Evolutionary conservation across 1,140 invertebrate genomes (phyloP).

Genomic region (Apis mellifera): DNA sequence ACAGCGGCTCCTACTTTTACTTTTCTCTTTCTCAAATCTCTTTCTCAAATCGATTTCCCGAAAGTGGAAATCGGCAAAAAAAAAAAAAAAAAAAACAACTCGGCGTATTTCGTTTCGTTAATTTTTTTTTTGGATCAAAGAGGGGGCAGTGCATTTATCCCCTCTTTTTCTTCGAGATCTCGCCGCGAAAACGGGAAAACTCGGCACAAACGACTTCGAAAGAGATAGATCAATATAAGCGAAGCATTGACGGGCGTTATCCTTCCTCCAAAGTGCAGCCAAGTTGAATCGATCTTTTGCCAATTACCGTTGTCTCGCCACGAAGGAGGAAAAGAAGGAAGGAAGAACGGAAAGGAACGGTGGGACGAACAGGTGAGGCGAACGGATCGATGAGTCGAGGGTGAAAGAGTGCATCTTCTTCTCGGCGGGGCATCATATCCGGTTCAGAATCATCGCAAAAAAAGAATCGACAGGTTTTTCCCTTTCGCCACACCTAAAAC

Average conservation of each 20-base stretch:
- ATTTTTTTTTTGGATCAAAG: not conserved
- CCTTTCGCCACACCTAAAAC: constrained; percentile 46
- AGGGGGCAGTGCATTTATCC: not conserved
- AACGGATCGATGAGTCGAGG: constrained; percentile 29
- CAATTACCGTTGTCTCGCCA: constrained; percentile 36
- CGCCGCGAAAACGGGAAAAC: constrained; percentile 58
- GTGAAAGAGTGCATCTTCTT: not conserved
- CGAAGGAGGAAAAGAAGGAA: not conserved
- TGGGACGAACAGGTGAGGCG: constrained; percentile 3
- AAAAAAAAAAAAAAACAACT: too few relatives aligned
- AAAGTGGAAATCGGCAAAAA: not conserved
- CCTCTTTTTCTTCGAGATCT: too few relatives aligned
- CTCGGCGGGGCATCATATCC: constrained; percentile 2
- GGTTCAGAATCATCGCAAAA: not conserved
- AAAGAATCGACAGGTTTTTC: constrained; percentile 53
- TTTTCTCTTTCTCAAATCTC: constrained; percentile 1
- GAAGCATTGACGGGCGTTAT: constrained; percentile 73
- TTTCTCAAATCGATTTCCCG: constrained; percentile 3
- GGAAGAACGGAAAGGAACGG: not conserved
- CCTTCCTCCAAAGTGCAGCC: constrained; percentile 42
- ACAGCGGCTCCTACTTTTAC: constrained; percentile 56
- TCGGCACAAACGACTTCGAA: constrained; percentile 49
- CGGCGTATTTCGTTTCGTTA: constrained; percentile 10
- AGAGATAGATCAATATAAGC: constrained; percentile 74
- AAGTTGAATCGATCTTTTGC: constrained; percentile 28